Percentiles rank a stretch among this genome's conserved stretches.
These are phyloP conservation scores for Gortyna flavago DNA, from an alignment of 2,888 invertebrate genomes.

Conservation along the genomic window DNA sequence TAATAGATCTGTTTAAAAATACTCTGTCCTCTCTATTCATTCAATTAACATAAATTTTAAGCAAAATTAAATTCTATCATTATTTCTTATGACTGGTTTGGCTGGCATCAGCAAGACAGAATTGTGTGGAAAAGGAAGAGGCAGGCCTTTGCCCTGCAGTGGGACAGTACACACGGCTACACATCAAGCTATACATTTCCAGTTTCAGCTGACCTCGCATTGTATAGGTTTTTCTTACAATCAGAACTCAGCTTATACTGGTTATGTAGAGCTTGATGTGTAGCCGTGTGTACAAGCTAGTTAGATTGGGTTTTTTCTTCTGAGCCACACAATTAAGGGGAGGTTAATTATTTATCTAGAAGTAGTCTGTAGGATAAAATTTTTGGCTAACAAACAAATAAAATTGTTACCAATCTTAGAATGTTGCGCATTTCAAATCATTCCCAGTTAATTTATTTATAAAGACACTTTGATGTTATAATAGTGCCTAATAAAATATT, in stretches of 20 bases:
- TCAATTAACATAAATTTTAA: background rate
- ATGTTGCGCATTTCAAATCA: background rate
- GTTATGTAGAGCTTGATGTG: too few species aligned
- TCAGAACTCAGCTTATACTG: too few species aligned
- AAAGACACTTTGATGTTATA: conserved; percentile 44
- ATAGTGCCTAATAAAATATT: conserved; percentile 44
- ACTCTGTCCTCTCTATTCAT: too few species aligned
- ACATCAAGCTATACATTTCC: too few species aligned
- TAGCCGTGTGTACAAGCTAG: too few species aligned
- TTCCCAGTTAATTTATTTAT: conserved; percentile 11
- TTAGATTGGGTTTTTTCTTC: background rate
- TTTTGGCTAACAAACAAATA: background rate
- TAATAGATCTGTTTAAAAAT: background rate
- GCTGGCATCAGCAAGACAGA: too few species aligned
- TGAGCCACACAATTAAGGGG: background rate
- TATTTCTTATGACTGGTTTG: background rate
- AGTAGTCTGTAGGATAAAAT: background rate
- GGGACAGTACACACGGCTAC: too few species aligned
- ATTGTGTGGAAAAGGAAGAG: too few species aligned
- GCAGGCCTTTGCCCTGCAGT: too few species aligned
- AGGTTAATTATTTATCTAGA: background rate
- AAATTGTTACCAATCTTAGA: background rate
- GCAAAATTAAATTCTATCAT: background rate
- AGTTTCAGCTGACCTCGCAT: too few species aligned
- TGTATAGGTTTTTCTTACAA: too few species aligned